Conservation (phyloP, 2,113 vertebrate species). For the Calyptommatus sinebrachiatus region DNA sequence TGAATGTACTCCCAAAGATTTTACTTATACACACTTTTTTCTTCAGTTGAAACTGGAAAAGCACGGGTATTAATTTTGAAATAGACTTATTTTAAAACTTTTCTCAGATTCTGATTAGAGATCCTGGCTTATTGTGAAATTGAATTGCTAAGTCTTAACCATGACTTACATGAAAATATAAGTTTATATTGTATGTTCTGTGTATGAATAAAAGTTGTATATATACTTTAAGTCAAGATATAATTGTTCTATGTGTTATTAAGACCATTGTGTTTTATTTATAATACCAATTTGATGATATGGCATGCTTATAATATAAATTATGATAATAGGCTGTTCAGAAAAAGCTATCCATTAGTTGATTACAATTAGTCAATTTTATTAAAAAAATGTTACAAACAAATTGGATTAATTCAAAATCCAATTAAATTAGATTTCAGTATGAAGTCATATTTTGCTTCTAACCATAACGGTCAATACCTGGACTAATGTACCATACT, state of each 20-base stretch:
- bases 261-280: slow-evolving; percentile 11
- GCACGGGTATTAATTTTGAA: not conserved
- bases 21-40: not conserved
- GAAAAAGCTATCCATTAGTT: slow-evolving; percentile 29
- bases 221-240: not conserved
- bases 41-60: not conserved
- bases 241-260: not conserved
- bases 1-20: not conserved
- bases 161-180: not conserved
- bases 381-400: not conserved
- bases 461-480: slow-evolving; percentile 56
- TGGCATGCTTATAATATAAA: slow-evolving; percentile 6
- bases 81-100: not conserved
- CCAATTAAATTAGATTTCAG: slow-evolving; percentile 39
- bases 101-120: not conserved
- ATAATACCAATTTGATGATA: not conserved
- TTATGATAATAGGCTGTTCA: slow-evolving; percentile 35
- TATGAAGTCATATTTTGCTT: slow-evolving; percentile 52
- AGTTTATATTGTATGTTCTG: not conserved
- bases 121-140: not conserved
- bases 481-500: slow-evolving; percentile 56
- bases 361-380: slow-evolving; percentile 29
- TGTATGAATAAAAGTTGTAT: not conserved
- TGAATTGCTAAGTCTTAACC: not conserved
- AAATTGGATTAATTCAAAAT: slow-evolving; percentile 57